Conservation (phyloP, 2,113 vertebrate species). For the Rhynchomys soricoides region DNA sequence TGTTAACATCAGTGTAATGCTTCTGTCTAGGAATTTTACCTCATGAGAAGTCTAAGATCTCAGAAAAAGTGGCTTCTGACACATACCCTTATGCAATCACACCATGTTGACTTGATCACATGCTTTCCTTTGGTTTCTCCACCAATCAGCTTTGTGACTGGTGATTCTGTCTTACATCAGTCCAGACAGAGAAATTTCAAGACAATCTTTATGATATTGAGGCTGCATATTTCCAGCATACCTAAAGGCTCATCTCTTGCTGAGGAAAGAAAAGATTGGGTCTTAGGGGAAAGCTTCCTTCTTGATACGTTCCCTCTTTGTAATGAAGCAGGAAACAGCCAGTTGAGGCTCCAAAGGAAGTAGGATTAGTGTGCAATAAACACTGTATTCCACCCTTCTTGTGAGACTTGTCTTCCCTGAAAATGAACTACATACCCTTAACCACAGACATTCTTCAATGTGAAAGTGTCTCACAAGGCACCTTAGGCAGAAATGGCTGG, state of each 20-base stretch:
- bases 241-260: not conserved
- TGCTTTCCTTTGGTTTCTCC: not conserved
- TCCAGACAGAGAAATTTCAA: not conserved
- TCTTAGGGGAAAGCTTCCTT: not conserved
- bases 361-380: not conserved
- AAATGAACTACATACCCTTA: not conserved
- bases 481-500: not conserved
- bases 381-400: not conserved
- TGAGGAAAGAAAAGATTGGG: not conserved
- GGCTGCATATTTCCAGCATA: not conserved
- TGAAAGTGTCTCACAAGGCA: not conserved
- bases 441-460: too few relatives aligned
- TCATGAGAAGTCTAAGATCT: not conserved
- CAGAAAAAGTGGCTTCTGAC: not conserved
- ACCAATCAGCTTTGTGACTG: not conserved
- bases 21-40: not conserved
- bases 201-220: not conserved
- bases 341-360: not conserved
- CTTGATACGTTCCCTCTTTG: not conserved
- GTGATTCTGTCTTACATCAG: not conserved
- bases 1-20: not conserved
- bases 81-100: not conserved
- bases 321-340: not conserved
- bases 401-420: not conserved
- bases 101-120: not conserved